Evolutionary conservation across 2,113 vertebrate species (phyloP).

Genomic region (Vombatus ursinus): DNA sequence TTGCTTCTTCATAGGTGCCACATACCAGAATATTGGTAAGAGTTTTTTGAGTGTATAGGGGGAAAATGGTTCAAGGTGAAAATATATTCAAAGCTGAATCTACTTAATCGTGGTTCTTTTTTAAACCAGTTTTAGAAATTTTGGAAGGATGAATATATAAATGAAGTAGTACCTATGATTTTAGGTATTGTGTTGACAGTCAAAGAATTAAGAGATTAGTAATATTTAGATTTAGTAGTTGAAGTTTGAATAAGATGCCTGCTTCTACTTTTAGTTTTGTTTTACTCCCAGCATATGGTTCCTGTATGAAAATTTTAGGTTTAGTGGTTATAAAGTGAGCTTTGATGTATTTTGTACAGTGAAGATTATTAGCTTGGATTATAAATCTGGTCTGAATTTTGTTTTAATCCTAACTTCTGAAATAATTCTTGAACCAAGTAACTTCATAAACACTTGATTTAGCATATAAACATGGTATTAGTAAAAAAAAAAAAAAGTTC

Average conservation of each 20-base stretch:
- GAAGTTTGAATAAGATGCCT: neutral
- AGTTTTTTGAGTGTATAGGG: neutral
- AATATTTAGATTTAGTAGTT: neutral
- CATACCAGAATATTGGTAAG: neutral
- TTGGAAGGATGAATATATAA: neutral
- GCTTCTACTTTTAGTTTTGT: neutral
- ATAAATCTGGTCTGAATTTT: constrained; percentile 10
- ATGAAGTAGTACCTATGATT: neutral
- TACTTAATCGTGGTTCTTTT: neutral
- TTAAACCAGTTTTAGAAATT: neutral
- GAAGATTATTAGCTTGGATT: constrained; percentile 18
- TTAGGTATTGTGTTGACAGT: neutral
- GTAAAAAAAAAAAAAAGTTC: too few species aligned
- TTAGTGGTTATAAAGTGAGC: constrained; percentile 8
- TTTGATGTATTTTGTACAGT: neutral
- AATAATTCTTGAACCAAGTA: constrained; percentile 15
- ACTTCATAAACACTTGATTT: neutral
- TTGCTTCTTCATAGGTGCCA: neutral
- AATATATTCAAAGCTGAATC: neutral
- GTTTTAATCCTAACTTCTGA: neutral
- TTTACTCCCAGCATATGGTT: neutral
- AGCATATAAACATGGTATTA: neutral
- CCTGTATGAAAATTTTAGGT: neutral
- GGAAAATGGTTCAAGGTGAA: neutral
- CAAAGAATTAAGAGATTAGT: neutral